Base-by-base conservation (phyloP, 2,888 invertebrate species). In the Tetanocera ferruginea region DNA sequence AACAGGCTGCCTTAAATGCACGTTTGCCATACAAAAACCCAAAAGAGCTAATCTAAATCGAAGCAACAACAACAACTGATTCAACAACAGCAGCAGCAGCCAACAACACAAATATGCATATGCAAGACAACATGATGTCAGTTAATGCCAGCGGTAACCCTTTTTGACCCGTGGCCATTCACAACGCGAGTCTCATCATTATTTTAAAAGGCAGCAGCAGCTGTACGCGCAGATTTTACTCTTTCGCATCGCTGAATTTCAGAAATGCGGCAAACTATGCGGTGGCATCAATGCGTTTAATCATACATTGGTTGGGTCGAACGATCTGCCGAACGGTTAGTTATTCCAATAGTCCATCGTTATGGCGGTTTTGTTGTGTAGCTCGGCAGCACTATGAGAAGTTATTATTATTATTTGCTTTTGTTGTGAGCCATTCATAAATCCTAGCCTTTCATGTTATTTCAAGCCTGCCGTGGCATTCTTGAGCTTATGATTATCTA, bases 151-250 rank as follows among this genome's bases (percentile, higher is more conserved):
- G 31, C 28, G 52, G 49, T 51, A 75, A 66, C 66, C 74, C 74
- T 66, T 52, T 73, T 25, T 75, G 74, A 75, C 74, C 74, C 57
- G 19, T 75, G 74, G 51, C 64, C 66, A 64, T 75, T 51, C n/a
- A 6, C 57, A 28, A 66, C 19, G 64, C 11, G 3, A 2, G 19
- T 23, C 17, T 3, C n/a, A 34, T 23, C 69, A 51, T 69, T 31
- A 69, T 69, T 28, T 69, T 28, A n/a, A 23, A 14, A 17, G 31
- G 31, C 19, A 19, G 34, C n/a, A 11, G 64, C 52, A 75, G 74
- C 28, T 75, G 66, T 17, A 19, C 28, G 8, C 14, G 49, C 69
- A 51, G 72, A 72, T 60, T 72, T 37, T 14, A 17, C 37, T 55
- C 37, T 34, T 23, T 57, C 72, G 60, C 72, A 57, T 23, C 57